Evolutionary conservation across 1,140 invertebrate genomes (phyloP).

Genomic region (Drosophila athabasca): DNA sequence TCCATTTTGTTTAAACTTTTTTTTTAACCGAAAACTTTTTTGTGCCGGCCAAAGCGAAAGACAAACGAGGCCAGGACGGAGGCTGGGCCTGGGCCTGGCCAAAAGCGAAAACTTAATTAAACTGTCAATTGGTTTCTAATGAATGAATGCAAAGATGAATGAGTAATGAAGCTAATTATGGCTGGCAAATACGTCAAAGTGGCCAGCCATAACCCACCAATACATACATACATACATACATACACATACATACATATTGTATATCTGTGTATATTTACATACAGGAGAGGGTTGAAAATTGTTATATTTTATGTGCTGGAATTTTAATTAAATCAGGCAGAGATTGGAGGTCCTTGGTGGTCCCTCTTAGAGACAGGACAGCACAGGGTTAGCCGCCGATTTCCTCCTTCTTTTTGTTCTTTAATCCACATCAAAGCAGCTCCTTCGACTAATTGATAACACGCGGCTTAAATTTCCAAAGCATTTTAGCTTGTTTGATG

Average conservation of each 20-base stretch:
- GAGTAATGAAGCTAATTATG: slow-evolving; percentile 71
- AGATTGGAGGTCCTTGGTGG: slow-evolving; percentile 25
- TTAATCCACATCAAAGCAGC: slow-evolving; percentile 53
- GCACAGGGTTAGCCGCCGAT: not conserved
- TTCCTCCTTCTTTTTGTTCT: not conserved
- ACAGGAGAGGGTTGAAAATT: not conserved
- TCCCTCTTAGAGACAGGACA: slow-evolving; percentile 18
- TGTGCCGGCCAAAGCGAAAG: slow-evolving; percentile 14
- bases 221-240: slow-evolving; percentile 5
- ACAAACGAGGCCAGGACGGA: slow-evolving; percentile 19
- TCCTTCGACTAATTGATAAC: slow-evolving; percentile 51
- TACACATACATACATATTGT: not conserved
- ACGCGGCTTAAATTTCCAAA: slow-evolving; percentile 43
- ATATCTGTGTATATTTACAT: not conserved
- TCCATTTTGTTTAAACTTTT: slow-evolving; percentile 51
- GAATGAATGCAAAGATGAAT: slow-evolving; percentile 65
- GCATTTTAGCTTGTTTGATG: slow-evolving; percentile 9
- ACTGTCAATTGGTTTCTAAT: slow-evolving; percentile 73
- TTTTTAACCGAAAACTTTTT: slow-evolving; percentile 16
- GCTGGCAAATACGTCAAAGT: slow-evolving; percentile 53
- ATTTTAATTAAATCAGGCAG: slow-evolving; percentile 61
- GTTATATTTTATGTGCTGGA: slow-evolving; percentile 30
- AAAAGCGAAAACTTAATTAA: slow-evolving; percentile 70
- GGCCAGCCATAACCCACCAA: slow-evolving; percentile 21
- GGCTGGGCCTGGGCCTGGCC: not conserved